Base-by-base conservation (phyloP, 1,140 invertebrate species). In the Lineus longissimus region DNA sequence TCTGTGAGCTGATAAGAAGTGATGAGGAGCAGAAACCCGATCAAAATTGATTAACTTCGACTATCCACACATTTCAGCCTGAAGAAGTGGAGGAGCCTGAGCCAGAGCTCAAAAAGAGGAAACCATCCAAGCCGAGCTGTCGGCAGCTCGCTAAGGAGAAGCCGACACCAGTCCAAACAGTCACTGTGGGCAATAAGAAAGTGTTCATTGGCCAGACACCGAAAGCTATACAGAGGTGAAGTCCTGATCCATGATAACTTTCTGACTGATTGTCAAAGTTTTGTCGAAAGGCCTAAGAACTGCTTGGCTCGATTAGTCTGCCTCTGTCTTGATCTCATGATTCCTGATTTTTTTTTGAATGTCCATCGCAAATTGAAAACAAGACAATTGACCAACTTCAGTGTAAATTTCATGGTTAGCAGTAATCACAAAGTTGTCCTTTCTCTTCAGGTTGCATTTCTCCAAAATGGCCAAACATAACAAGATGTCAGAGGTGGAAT, bases 151-250 rank as follows among this genome's bases (percentile, higher is more conserved):
- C 22, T 22, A 25, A 27, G 41, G 51, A 30, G 15, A 63, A 71
- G 41, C 59, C 67, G 43, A 73, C 73, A 51, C 65, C 63, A 17
- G 31, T 63, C 51, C 56, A 63, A 45, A 65, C 64, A 27, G 45
- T 64, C 45, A 58, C 67, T 0, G 59, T 72, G 62, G 73, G 70
- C 2, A 65, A 59, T 22, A 65, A 57, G 22, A 70, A 64, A 45
- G 60, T 76, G 22, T 33, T 76, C 22, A 61, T 76, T 57, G 76
- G 76, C 29, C 75, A 76, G 54, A 78, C 76, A 7, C 76, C 76
- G 22, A 60, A 62, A 55, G 66, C 70, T 17, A 73, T 76, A 25
- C 67, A 58, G 62, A 59, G 65, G 76, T 78, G 61, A 67, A 70
- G 56, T 31, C 27, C 31, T 9, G 6, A 55, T 15, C 23, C 4